Conservation (phyloP, 2,888 invertebrate genomes). For the Campoplex nolae region DNA sequence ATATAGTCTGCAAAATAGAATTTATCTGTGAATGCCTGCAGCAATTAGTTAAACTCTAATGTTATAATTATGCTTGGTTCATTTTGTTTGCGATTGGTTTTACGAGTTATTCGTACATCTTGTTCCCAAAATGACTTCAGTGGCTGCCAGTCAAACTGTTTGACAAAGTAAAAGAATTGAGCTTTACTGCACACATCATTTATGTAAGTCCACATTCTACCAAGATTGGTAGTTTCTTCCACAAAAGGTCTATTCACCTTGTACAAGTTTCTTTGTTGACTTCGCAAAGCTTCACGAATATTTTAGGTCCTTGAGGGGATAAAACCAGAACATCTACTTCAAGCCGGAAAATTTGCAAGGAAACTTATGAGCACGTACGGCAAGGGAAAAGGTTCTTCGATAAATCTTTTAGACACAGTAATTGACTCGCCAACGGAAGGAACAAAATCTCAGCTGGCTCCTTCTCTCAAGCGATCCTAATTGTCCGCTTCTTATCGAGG, state of each 20-base stretch:
- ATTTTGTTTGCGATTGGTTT: slow-evolving; percentile 15
- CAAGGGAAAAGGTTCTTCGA: not conserved
- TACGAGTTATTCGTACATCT: slow-evolving; percentile 25
- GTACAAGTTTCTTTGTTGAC: slow-evolving; percentile 17
- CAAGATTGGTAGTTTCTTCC: slow-evolving; percentile 8
- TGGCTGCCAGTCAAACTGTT: not conserved
- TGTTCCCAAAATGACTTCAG: slow-evolving; percentile 4
- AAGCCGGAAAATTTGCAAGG: not conserved
- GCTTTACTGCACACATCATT: slow-evolving; percentile 28
- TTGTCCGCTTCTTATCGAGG: not conserved
- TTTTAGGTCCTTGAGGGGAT: slow-evolving; percentile 11
- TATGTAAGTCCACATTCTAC: slow-evolving; percentile 8
- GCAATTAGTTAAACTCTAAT: slow-evolving; percentile 49
- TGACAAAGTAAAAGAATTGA: slow-evolving; percentile 13
- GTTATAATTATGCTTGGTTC: slow-evolving; percentile 15
- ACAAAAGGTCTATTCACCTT: slow-evolving; percentile 45
- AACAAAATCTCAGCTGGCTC: not conserved
- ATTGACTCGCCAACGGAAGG: not conserved
- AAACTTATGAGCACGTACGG: not conserved
- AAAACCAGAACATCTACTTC: not conserved
- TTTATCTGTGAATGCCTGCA: slow-evolving; percentile 20
- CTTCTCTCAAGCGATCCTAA: not conserved
- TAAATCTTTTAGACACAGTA: not conserved
- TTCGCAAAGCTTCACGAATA: slow-evolving; percentile 16
- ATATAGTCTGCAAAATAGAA: slow-evolving; percentile 5